Evolutionary conservation across 2,888 invertebrate genomes (phyloP), one percentile per base, ranked within the genome.

Genomic region (Morpho deidamia): DNA sequence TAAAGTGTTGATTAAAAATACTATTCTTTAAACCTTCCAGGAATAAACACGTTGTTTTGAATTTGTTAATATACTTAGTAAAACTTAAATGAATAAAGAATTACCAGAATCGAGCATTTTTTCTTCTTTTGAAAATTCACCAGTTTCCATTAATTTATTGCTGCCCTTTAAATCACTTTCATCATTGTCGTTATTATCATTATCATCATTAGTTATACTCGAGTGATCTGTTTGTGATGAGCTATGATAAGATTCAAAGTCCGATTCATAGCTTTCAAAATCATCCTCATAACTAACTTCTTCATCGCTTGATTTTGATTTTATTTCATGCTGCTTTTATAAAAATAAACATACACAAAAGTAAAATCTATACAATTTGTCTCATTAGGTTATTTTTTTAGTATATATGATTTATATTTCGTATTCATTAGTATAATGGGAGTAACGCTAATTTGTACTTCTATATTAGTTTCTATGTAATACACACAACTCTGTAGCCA

Each of bases 221-320:
- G 61, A 38, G 1, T 49, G 35, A n/a, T 63, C 60, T 45, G 52
- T 60, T 7, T 55, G 34, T 10, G 43, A 47, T 7, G 69, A 69
- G 55, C 80, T 84, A 44, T 84, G 83, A 53, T 87, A 86, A 0
- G 90, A 88, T 9, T 90, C 89, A 49, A 90, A 90, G 60, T 90
- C 90, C 0, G 90, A 90, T 61, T 88, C 89, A 60, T 90, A 90
- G 43, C 88, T 89, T 53, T 90, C 90, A 40, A 90, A 90, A 51
- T 90, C 90, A n/a, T 90, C 89, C 72, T 88, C 90, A 51, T 90
- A 90, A 51, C 80, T 85, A 0, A 82, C 56, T 23, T 87, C 83
- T 51, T 83, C 84, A 8, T 84, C 85, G 37, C 79, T 81, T 2
- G 70, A 63, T 54, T 71, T 68, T 45, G 12, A 2, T 35, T 12